These are phyloP conservation scores for Thereva unica DNA, from an alignment of 2,888 invertebrate species.

Conservation along the genomic window DNA sequence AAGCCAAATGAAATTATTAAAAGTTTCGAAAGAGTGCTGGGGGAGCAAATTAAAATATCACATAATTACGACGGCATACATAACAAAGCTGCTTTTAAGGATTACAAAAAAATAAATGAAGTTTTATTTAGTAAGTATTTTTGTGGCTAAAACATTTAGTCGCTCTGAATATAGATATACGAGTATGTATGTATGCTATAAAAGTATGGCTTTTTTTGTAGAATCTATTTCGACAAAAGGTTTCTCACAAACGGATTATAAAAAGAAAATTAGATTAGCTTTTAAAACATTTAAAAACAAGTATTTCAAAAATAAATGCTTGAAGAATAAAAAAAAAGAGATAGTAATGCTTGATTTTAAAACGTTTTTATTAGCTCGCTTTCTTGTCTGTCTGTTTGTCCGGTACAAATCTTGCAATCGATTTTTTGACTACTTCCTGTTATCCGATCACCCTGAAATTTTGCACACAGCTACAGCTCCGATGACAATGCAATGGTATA, in stretches of 20 bases:
- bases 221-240: neutral
- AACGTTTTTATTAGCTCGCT: too few species aligned
- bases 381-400: too few species aligned
- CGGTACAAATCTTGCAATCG: too few species aligned
- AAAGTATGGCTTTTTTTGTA: too few species aligned
- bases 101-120: conserved; percentile 8
- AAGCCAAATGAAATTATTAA: conserved; percentile 6
- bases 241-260: neutral
- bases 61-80: conserved; percentile 9
- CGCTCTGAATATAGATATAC: too few species aligned
- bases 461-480: too few species aligned
- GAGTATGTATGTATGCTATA: too few species aligned
- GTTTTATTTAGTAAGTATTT: conserved; percentile 4
- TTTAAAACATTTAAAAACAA: neutral
- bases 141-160: too few species aligned
- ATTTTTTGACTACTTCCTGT: too few species aligned
- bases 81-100: conserved; percentile 1
- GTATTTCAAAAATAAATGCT: neutral
- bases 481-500: too few species aligned
- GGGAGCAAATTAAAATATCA: neutral
- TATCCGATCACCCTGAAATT: too few species aligned
- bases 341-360: too few species aligned
- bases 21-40: conserved; percentile 3
- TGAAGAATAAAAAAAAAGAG: neutral
- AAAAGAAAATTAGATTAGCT: neutral